A percentile compares a stretch with the other conserved stretches of the same genome.
phyloP scores from a whole-genome alignment of 1,140 invertebrate genomes.

The Cyrtorhinus lividipennis region DNA sequence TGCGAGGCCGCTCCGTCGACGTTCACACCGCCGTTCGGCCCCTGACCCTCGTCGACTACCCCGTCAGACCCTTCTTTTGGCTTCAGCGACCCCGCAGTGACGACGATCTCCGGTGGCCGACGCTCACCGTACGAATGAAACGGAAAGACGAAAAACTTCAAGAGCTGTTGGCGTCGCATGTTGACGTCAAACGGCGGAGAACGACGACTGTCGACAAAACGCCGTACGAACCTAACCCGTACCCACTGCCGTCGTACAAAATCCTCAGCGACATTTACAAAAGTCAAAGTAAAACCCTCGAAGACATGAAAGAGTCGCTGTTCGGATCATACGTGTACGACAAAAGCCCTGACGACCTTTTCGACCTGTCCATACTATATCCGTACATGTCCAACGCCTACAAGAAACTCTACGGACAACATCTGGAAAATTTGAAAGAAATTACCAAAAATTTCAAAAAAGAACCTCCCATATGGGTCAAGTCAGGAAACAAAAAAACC shows the following conservation, averaged over 20 bases:
- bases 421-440: constrained; percentile 19
- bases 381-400: constrained; percentile 10
- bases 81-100: not conserved
- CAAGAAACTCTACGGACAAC: constrained; percentile 27
- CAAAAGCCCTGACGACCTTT: not conserved
- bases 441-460: not conserved
- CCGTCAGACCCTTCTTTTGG: not conserved
- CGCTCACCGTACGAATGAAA: not conserved
- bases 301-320: constrained; percentile 29
- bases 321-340: constrained; percentile 35
- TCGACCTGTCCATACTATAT: not conserved
- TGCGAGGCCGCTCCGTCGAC: not conserved
- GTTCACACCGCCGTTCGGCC: not conserved
- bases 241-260: not conserved
- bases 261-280: constrained; percentile 13
- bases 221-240: not conserved
- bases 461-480: not conserved
- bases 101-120: not conserved
- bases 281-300: constrained; percentile 15
- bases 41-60: not conserved
- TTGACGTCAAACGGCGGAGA: not conserved
- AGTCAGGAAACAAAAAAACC: not conserved
- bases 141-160: not conserved
- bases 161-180: not conserved
- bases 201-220: not conserved